Evolutionary conservation across 2,113 vertebrate genomes (phyloP), one percentile per base, ranked within the genome.

Genomic region (Sterrhoptilus dennistouni): DNA sequence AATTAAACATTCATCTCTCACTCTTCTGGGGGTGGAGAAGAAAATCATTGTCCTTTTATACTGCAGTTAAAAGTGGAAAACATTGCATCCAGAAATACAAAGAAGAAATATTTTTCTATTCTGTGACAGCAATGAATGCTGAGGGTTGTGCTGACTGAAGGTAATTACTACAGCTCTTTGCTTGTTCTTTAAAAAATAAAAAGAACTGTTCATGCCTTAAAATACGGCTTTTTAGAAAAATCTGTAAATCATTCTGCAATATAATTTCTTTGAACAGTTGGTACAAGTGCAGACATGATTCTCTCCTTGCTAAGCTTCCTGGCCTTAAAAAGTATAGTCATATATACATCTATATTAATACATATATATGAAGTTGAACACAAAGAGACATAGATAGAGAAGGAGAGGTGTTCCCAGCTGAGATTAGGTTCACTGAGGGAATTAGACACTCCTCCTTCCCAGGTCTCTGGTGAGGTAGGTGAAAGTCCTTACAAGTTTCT

Each of bases 1-100:
- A 97, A 96, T 97, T 96, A 96, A 96, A 94, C 91, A 96, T 95
- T 95, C 82, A 89, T 90, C 70, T 91, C 90, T 94, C 87, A 82
- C 72, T 94, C 70, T 95, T 84, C 78, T 92, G 59, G 82, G 91
- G 87, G 83, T 82, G 94, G 77, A 85, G 78, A 91, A 89, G 78
- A 91, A 95, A 97, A 97, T 91, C 92, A 89, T 90, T 95, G 81
- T 95, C 83, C 81, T 94, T 96, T 96, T 95, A 93, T 89, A 95
- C 56, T 78, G 83, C 78, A 93, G 93, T 96, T 94, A 88, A 91
- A 93, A 96, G 93, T 86, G 75, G 74, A 93, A 97, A 97, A 96
- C 84, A 90, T 94, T 90, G 87, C 94, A 96, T 91, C 70, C 91
- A 94, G 90, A 94, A 94, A 96, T 77, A 94, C 70, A 95, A 94